Percentiles rank a stretch among this genome's conserved stretches.
Conservation (phyloP, 2,113 vertebrate species). For the Triplophysa rosa region DNA sequence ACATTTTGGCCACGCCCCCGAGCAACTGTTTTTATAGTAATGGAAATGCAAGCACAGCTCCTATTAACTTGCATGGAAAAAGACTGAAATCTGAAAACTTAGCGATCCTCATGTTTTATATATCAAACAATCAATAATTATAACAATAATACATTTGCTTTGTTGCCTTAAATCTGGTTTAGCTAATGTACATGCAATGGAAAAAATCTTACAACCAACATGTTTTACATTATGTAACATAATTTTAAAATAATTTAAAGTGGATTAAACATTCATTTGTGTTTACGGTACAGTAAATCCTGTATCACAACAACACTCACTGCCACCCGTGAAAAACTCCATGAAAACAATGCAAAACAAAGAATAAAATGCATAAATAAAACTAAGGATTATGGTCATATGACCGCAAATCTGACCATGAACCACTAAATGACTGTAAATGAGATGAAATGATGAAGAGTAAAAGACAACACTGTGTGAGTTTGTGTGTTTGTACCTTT, state of each 20-base stretch:
- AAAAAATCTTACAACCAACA: too few relatives aligned
- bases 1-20: not conserved
- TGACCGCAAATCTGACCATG: not conserved
- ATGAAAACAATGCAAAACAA: not conserved
- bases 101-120: too few relatives aligned
- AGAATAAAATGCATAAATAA: not conserved
- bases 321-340: not conserved
- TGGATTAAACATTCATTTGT: not conserved
- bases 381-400: not conserved
- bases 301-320: not conserved
- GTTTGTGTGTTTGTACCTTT: conserved; percentile 68
- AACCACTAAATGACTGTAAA: conserved; percentile 11
- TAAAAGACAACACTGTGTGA: not conserved
- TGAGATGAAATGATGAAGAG: not conserved
- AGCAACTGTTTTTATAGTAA: not conserved
- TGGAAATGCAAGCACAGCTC: not conserved
- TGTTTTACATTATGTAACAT: too few relatives aligned
- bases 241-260: too few relatives aligned
- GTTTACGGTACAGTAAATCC: not conserved
- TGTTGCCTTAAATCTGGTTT: too few relatives aligned
- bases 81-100: not conserved
- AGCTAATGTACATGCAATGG: too few relatives aligned
- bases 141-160: too few relatives aligned
- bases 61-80: not conserved
- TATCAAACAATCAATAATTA: too few relatives aligned